These are phyloP conservation scores for Callaeas wilsoni DNA, from an alignment of 2,113 vertebrate species.

Conservation along the genomic window DNA sequence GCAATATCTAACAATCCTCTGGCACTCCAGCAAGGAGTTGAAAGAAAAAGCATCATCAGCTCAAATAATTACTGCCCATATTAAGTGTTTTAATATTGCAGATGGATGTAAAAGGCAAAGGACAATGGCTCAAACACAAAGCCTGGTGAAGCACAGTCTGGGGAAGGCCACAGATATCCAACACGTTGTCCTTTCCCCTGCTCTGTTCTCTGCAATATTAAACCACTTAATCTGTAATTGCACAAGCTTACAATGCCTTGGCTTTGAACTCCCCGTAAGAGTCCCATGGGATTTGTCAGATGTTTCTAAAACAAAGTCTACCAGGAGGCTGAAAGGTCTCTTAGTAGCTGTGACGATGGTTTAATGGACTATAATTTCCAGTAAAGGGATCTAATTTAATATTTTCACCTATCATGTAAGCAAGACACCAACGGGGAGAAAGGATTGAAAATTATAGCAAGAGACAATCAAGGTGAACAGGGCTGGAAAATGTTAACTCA, in stretches of 20 bases:
- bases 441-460: conserved; percentile 58
- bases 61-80: conserved; percentile 23
- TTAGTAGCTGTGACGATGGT: conserved; percentile 60
- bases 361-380: conserved; percentile 75
- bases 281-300: conserved; percentile 60
- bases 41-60: conserved; percentile 57
- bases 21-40: conserved; percentile 39
- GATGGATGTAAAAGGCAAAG: background rate
- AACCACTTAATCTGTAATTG: conserved; percentile 70
- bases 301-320: conserved; percentile 70
- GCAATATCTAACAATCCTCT: conserved; percentile 44
- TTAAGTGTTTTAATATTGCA: conserved; percentile 27
- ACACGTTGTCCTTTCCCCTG: conserved; percentile 33
- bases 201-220: conserved; percentile 56
- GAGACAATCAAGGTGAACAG: conserved; percentile 24
- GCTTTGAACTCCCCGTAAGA: conserved; percentile 30
- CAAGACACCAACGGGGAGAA: conserved; percentile 52
- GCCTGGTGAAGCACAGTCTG: background rate
- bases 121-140: conserved; percentile 7
- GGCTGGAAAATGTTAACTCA: conserved; percentile 13
- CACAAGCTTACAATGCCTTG: conserved; percentile 23
- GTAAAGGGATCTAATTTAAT: conserved; percentile 73
- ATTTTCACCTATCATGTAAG: conserved; percentile 73
- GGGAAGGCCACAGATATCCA: conserved; percentile 26
- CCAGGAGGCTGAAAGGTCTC: conserved; percentile 60